Conservation (phyloP, 2,113 vertebrate genomes). For the Genyomyrus donnyi region DNA sequence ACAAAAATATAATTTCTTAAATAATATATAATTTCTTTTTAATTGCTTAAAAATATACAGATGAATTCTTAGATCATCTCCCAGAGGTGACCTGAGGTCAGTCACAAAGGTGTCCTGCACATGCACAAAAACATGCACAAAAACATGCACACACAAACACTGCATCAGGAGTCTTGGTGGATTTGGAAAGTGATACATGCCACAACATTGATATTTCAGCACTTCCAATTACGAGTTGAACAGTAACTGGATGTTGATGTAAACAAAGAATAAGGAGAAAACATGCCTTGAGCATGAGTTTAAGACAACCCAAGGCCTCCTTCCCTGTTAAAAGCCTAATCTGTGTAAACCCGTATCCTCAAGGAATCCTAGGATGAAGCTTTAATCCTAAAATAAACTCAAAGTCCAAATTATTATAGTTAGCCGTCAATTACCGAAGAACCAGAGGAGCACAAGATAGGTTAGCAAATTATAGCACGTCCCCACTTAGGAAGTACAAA, state of each 20-base stretch:
- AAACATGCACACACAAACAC: neutral
- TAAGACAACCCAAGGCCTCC: neutral
- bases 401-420: neutral
- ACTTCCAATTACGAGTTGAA: neutral
- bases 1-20: neutral
- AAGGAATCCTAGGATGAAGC: neutral
- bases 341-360: neutral
- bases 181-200: neutral
- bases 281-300: neutral
- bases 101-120: neutral
- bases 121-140: too few species aligned
- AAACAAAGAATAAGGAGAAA: neutral
- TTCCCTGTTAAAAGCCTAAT: neutral
- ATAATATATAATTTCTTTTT: too few species aligned
- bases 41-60: neutral
- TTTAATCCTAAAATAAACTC: neutral
- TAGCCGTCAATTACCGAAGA: neutral
- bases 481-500: neutral
- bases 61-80: neutral
- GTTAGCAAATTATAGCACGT: neutral
- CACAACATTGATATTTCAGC: too few species aligned
- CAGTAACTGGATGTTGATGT: neutral
- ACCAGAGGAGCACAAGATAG: neutral
- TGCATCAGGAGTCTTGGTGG: neutral
- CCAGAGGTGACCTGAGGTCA: neutral